Conservation (phyloP, 2,113 vertebrate species). For the Spizaetus ornatus region DNA sequence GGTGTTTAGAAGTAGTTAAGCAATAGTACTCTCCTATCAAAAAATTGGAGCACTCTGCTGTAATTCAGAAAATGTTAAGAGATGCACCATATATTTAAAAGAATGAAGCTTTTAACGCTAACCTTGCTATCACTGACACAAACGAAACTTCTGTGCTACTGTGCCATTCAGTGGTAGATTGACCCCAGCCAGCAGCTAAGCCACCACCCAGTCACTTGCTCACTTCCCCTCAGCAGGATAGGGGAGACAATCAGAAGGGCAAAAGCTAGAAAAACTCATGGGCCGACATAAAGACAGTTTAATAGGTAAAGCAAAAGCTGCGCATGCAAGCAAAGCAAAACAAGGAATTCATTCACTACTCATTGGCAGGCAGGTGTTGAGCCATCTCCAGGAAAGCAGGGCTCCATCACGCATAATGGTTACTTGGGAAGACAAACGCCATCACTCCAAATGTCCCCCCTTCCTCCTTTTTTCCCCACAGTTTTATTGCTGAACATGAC, state of each 20-base stretch:
- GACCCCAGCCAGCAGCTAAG: background rate
- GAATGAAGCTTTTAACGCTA: background rate
- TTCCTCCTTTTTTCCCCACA: background rate
- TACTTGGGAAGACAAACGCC: background rate
- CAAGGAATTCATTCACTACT: too few species aligned
- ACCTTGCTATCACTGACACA: background rate
- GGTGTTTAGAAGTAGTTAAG: background rate
- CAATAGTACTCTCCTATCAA: background rate
- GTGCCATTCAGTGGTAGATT: background rate
- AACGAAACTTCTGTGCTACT: background rate
- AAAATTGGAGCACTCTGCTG: background rate
- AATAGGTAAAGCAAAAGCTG: too few species aligned
- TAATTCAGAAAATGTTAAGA: background rate
- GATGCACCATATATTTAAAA: background rate
- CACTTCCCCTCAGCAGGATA: too few species aligned
- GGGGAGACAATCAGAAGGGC: too few species aligned
- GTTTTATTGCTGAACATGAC: background rate
- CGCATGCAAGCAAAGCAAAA: too few species aligned
- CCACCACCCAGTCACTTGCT: too few species aligned
- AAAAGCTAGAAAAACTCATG: too few species aligned
- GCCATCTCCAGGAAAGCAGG: background rate
- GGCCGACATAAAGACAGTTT: too few species aligned
- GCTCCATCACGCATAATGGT: background rate
- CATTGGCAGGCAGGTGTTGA: background rate
- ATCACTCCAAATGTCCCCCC: background rate